Evolutionary conservation across 2,888 invertebrate genomes (phyloP), one percentile per base, ranked within the genome.

Genomic region (Ichneumoninae sp.): DNA sequence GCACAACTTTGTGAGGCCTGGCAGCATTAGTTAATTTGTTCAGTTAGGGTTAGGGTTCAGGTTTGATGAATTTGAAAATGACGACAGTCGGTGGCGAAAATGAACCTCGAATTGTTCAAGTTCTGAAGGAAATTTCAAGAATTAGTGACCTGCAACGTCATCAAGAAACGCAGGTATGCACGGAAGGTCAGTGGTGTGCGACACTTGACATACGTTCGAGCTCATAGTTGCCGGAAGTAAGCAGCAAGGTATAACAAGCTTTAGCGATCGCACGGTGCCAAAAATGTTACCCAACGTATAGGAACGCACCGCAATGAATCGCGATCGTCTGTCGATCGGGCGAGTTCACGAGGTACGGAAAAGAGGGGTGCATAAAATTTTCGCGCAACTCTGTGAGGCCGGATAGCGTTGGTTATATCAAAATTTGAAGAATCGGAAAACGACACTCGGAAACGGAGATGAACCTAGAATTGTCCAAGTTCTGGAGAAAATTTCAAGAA

Each of bases 161-260:
- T 54, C 52, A 19, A 5, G n/a, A 36, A 36, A 6, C 3, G 26
- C 26, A 30, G 13, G 26, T 16, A 16, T 16, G 16, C 26, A 60
- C 54, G 60, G 22, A 6, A 22, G 40, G 30, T 3, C 13, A 16
- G 16, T 26, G 13, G 19, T 68, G 57, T 33, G 22, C 30, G 36
- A 60, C 47, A 60, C 44, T 13, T 60, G 30, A 62, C 33, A 33
- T 78, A 66, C 36, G 52, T 71, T 22, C 30, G 50, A 50, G 80
- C 69, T 30, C 66, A 52, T 74, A 62, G 62, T 66, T 70, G 57
- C 66, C 78, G 88, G 89, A 90, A 91, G 90, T 90, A 89, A 88
- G 87, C 88, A 83, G 88, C 84, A 89, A 89, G 88, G 89, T 80
- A 82, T 89, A 90, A 90, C 89, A 88, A 87, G 89, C 89, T 60